A percentile compares a stretch with the other conserved stretches of the same genome.
Conservation (phyloP, 2,888 invertebrate species). For the Yponomeuta malinellus region DNA sequence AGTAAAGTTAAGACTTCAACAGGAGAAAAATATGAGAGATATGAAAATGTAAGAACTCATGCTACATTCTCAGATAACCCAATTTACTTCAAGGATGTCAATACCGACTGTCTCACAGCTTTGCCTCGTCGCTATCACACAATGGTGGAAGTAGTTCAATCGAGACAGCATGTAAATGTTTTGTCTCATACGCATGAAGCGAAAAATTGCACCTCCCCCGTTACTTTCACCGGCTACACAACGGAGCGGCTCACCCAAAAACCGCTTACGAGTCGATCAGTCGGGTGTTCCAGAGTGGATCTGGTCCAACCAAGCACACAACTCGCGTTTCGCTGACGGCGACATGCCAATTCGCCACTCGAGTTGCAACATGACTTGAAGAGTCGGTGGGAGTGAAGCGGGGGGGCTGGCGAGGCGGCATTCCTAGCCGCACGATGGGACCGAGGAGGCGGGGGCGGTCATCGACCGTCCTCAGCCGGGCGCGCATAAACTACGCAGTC, state of each 20-base stretch:
- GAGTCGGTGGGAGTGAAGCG: constrained; percentile 30
- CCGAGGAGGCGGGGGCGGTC: constrained; percentile 51
- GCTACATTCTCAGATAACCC: background rate
- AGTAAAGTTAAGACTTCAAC: background rate
- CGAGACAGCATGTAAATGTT: background rate
- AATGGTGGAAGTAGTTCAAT: background rate
- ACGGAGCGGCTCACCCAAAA: constrained; percentile 24
- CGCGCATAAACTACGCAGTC: constrained; percentile 69
- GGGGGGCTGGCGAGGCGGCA: constrained; percentile 38
- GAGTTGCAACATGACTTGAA: constrained; percentile 65
- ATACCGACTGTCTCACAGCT: background rate
- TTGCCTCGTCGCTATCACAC: background rate
- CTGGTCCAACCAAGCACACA: background rate
- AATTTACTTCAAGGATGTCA: background rate
- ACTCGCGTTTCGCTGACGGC: constrained; percentile 27
- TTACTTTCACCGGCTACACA: constrained; percentile 38
- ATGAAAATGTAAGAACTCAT: background rate
- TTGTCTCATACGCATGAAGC: background rate
- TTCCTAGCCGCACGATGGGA: constrained; percentile 47
- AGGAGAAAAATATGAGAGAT: background rate
- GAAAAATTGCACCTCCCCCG: constrained; percentile 27
- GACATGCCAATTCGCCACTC: constrained; percentile 65
- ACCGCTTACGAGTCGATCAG: constrained; percentile 24
- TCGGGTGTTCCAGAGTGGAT: constrained; percentile 32
- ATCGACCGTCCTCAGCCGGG: constrained; percentile 71